Percentiles rank a stretch among this genome's conserved stretches.
Evolutionary conservation across 2,113 vertebrate genomes (phyloP).

Genomic region (Pangasianodon hypophthalmus): DNA sequence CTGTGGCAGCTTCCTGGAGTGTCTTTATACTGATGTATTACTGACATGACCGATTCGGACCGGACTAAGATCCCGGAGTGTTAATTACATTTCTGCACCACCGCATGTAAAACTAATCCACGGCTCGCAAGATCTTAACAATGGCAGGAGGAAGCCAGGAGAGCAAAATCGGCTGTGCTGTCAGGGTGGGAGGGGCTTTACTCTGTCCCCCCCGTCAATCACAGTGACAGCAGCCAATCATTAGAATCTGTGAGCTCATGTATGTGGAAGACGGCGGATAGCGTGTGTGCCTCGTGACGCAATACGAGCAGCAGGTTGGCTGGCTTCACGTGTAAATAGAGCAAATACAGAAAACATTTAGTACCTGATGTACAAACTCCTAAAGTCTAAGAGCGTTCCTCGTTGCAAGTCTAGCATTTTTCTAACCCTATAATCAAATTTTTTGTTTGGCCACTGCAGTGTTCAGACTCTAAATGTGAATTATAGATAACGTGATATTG

Average conservation of each 20-base stretch:
- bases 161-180: too few relatives aligned
- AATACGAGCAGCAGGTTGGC: not conserved
- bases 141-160: too few relatives aligned
- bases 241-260: not conserved
- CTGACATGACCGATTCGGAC: not conserved
- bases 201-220: too few relatives aligned
- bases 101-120: not conserved
- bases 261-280: not conserved
- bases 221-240: not conserved
- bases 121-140: too few relatives aligned
- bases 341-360: not conserved
- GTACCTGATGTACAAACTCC: not conserved
- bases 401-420: not conserved
- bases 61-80: not conserved
- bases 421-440: not conserved
- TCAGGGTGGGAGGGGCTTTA: too few relatives aligned
- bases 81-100: not conserved
- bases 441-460: not conserved
- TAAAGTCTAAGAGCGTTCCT: not conserved
- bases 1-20: not conserved
- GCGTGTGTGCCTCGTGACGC: too few relatives aligned
- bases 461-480: not conserved
- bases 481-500: not conserved
- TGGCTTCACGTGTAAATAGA: not conserved
- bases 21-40: not conserved